Base-by-base conservation (phyloP, 1,140 invertebrate genomes). In the Pseudomyrmex sp. region DNA sequence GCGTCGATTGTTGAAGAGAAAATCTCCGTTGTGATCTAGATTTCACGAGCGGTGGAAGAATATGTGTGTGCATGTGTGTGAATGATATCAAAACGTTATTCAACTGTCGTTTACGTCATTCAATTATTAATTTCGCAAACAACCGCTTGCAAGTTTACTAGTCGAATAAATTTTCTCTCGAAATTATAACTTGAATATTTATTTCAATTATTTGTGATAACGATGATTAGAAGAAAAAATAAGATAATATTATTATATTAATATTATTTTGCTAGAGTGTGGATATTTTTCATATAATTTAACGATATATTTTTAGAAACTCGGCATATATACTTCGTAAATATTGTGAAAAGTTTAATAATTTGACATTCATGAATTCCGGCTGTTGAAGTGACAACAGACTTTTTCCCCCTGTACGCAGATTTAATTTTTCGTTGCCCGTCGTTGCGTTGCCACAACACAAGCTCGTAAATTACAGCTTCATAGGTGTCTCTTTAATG, bases 1-100 rank as follows among this genome's bases (percentile, higher is more conserved):
- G 93, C 91, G 91, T 92, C 92, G 93, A 94, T 94, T 93, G 90
- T 91, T 91, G 93, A 94, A 94, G 93, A 94, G 93, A 94, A 94
- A 94, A 94, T 94, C 93, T 93, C 92, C 91, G 91, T 70, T 92
- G 91, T 92, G 91, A 94, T 94, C 93, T 93, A 91, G 91, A 92
- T 91, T 92, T 92, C 90, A 91, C 91, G 87, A 90, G 54, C 84
- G 82, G 72, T 84, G 73, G 86, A 88, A 73, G 73, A 35, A 82
- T 68, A 85, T 84, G 62, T 73, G 63, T 80, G n/a, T 84, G 77
- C 66, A 85, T 35, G 20, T 61, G 26, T 35, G 13, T 23, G 66
- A 54, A 74, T 56, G 63, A 77, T 75, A 9, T 20, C 8, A 52
- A 18, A 18, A 46, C 15, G 59, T 70, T 69, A 73, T 56, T 68